Evolutionary conservation across 1,140 invertebrate species (phyloP).

Genomic region (Trichonephila inaurata): DNA sequence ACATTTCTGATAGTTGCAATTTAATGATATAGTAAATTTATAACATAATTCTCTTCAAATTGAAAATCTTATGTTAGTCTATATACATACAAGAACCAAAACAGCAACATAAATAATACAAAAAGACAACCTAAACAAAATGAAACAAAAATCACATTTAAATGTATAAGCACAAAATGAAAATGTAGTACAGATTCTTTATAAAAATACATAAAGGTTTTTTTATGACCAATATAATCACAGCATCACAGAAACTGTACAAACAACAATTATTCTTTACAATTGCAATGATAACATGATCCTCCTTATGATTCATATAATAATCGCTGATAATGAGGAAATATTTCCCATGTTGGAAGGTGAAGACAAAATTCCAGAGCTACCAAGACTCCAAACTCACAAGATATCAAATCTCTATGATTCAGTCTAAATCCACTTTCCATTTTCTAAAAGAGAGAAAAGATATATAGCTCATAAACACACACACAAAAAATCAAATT

Average conservation of each 20-base stretch:
- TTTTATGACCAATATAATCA: neutral
- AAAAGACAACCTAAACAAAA: neutral
- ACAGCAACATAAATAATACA: neutral
- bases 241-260: constrained; percentile 13
- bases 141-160: neutral
- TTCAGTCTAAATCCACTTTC: constrained; percentile 85
- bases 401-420: constrained; percentile 93
- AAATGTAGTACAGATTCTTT: constrained; percentile 23
- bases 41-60: neutral
- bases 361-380: constrained; percentile 97
- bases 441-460: constrained; percentile 73
- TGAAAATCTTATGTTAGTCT: neutral
- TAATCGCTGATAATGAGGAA: constrained; percentile 96
- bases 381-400: constrained; percentile 96
- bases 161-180: neutral
- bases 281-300: neutral
- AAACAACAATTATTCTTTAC: neutral
- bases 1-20: neutral
- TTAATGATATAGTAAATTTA: neutral
- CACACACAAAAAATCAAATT: no score
- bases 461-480: neutral
- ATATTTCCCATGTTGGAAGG: constrained; percentile 93
- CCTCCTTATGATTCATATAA: constrained; percentile 80
- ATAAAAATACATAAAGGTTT: constrained; percentile 17
- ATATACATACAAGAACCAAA: neutral